Conservation (phyloP, 2,888 invertebrate species). For the Macrophya alboannulata region DNA sequence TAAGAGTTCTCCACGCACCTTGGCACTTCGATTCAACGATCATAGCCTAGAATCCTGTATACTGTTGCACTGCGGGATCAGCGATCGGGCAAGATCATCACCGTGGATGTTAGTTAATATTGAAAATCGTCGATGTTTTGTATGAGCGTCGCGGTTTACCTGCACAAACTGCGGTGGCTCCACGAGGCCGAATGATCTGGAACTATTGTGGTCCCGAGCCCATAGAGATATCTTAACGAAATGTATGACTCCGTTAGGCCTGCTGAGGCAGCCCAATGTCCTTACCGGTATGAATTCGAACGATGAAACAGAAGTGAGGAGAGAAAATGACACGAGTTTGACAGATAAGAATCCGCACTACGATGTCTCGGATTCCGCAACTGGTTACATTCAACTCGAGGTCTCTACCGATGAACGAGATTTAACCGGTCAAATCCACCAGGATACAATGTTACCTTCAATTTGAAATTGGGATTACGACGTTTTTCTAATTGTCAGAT, state of each 20-base stretch:
- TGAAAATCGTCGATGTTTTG: constrained; percentile 2
- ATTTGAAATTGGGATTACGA: background rate
- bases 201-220: constrained; percentile 45
- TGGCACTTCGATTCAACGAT: constrained; percentile 9
- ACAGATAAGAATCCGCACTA: constrained; percentile 20
- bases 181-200: constrained; percentile 44
- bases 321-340: constrained; percentile 33
- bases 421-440: background rate
- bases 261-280: constrained; percentile 54
- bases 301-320: constrained; percentile 9
- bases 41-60: background rate
- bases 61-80: background rate
- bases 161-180: constrained; percentile 7
- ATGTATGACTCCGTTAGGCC: constrained; percentile 38
- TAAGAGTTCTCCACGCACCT: background rate
- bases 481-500: too few species aligned
- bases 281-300: background rate
- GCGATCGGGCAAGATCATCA: constrained; percentile 16
- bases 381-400: constrained; percentile 3
- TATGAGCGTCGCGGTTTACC: background rate
- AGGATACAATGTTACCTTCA: background rate
- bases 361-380: background rate
- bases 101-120: background rate
- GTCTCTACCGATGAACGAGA: background rate
- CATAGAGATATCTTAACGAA: constrained; percentile 45